phyloP scores from a whole-genome alignment of 2,797 vertebrate species.

The Ctenopoma kingsleyae region DNA sequence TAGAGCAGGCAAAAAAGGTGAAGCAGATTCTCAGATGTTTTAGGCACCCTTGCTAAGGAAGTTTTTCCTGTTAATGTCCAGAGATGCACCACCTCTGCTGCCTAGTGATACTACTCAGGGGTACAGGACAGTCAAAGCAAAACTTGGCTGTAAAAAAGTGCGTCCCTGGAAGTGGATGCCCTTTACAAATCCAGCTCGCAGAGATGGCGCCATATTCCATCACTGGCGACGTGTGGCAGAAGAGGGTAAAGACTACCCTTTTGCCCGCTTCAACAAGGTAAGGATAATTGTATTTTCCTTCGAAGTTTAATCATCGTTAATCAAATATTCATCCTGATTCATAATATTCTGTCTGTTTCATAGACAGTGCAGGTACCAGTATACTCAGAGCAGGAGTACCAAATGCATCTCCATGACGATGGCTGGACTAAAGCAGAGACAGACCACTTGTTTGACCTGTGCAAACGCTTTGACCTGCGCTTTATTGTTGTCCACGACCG shows the following conservation, averaged over 20 bases:
- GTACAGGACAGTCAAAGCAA: constrained; percentile 98
- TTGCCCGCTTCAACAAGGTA: constrained; percentile 98
- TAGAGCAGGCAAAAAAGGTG: neutral
- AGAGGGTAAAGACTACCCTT: constrained; percentile 98
- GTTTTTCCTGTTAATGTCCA: constrained; percentile 54
- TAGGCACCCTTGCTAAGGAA: neutral
- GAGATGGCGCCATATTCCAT: constrained; percentile 97
- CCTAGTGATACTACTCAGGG: constrained; percentile 98
- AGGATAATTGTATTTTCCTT: neutral
- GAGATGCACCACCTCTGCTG: constrained; percentile 95
- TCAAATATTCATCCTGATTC: neutral
- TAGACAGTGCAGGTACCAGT: constrained; percentile 97
- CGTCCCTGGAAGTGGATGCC: constrained; percentile 99
- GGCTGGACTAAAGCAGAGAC: constrained; percentile 99
- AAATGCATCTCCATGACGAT: constrained; percentile 97
- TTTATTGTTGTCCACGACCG: constrained; percentile 97
- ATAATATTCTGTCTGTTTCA: constrained; percentile 6
- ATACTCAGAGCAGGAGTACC: constrained; percentile 98
- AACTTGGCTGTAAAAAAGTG: constrained; percentile 97
- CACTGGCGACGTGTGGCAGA: constrained; percentile 98
- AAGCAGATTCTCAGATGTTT: neutral
- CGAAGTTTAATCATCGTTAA: neutral
- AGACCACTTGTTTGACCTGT: constrained; percentile 97
- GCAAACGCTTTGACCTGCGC: constrained; percentile 97
- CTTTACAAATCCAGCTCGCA: constrained; percentile 96